Conservation (phyloP, 2,888 invertebrate species). For the Aporophyla lueneburgensis region DNA sequence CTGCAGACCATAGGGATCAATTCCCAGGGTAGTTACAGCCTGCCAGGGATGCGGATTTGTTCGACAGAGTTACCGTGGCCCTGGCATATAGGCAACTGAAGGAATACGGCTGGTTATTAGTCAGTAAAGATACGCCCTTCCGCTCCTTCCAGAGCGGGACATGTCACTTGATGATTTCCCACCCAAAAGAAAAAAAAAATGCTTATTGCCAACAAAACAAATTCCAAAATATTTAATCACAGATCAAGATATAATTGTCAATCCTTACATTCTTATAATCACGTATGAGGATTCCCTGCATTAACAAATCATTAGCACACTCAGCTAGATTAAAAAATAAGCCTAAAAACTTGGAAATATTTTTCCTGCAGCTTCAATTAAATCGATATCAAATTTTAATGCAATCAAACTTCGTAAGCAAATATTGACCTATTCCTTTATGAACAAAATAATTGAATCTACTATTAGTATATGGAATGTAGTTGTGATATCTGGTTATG, state of each 20-base stretch:
- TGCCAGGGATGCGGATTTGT: no score
- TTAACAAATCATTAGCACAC: conserved; percentile 38
- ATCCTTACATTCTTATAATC: not conserved
- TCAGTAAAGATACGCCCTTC: no score
- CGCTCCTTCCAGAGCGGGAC: no score
- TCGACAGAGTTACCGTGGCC: no score
- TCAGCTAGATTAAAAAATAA: not conserved
- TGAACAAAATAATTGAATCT: not conserved
- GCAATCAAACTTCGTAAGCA: not conserved
- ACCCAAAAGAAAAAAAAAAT: no score
- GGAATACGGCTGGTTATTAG: no score
- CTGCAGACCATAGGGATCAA: no score
- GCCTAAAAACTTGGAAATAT: conserved; percentile 27
- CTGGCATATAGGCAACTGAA: no score
- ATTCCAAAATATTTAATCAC: not conserved
- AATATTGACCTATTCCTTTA: conserved; percentile 27
- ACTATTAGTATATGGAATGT: not conserved
- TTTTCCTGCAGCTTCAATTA: conserved; percentile 12
- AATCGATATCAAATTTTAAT: conserved; percentile 26
- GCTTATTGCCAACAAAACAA: not conserved
- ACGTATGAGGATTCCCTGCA: not conserved
- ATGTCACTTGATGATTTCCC: no score
- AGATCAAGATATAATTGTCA: not conserved
- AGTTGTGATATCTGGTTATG: not conserved
- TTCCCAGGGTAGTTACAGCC: no score